Evolutionary conservation across 2,888 invertebrate species (phyloP).

Genomic region (Timema podura): DNA sequence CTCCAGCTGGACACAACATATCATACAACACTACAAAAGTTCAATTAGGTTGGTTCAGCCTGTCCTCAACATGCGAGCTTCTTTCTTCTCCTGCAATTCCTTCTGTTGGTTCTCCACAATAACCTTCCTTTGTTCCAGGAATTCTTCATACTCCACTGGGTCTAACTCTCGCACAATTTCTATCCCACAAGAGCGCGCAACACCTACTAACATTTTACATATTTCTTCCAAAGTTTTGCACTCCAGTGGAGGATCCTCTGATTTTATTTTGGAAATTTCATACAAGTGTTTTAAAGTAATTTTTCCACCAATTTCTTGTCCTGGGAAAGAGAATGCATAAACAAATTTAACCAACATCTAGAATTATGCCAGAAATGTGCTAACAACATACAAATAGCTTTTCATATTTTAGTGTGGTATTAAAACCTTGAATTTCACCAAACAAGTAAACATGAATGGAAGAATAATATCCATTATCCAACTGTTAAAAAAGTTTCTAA

Average conservation of each 20-base stretch:
- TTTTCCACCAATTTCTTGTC: slow-evolving; percentile 77
- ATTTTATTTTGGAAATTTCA: slow-evolving; percentile 96
- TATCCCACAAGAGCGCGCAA: slow-evolving; percentile 79
- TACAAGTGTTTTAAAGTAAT: slow-evolving; percentile 92
- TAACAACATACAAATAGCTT: no score
- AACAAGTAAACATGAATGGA: no score
- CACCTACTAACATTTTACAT: slow-evolving; percentile 72
- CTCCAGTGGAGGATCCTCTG: slow-evolving; percentile 73
- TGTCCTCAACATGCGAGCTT: slow-evolving; percentile 87
- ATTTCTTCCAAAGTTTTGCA: slow-evolving; percentile 63
- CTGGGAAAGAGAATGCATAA: slow-evolving; percentile 45
- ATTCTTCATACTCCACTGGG: slow-evolving; percentile 73
- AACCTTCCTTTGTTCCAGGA: slow-evolving; percentile 68
- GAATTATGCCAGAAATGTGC: no score
- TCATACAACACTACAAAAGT: background rate
- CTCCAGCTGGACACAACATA: no score
- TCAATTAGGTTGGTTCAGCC: slow-evolving; percentile 43
- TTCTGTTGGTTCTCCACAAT: slow-evolving; percentile 70
- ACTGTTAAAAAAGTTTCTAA: no score
- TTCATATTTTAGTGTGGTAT: no score
- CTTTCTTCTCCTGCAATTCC: slow-evolving; percentile 74
- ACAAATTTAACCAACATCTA: no score
- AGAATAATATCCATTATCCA: no score
- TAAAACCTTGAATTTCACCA: no score
- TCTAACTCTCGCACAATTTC: slow-evolving; percentile 75